These are phyloP conservation scores for Catocala sponsa DNA, from an alignment of 2,888 invertebrate genomes.

Conservation along the genomic window DNA sequence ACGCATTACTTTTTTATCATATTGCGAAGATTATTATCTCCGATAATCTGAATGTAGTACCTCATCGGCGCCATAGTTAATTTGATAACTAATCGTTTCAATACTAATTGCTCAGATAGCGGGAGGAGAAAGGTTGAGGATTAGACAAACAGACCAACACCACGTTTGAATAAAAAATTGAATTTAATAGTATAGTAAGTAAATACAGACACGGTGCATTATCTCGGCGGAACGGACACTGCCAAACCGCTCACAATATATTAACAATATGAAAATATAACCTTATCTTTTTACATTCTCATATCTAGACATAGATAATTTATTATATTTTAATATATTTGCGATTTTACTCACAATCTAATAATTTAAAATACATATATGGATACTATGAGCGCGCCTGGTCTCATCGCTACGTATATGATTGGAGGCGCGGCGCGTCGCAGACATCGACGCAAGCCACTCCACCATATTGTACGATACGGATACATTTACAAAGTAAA, in stretches of 20 bases:
- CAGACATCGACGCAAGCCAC: constrained; percentile 19
- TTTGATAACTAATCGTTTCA: not conserved
- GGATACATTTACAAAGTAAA: constrained; percentile 49
- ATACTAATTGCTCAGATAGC: constrained; percentile 2
- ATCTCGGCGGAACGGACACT: constrained; percentile 34
- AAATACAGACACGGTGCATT: constrained; percentile 60
- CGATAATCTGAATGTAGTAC: not conserved
- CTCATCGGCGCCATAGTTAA: not conserved
- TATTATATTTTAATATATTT: constrained; percentile 42
- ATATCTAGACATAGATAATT: constrained; percentile 49
- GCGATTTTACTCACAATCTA: constrained; percentile 40
- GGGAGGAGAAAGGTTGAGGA: constrained; percentile 23
- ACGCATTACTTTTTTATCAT: not conserved
- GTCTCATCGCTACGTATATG: constrained; percentile 31
- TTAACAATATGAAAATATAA: constrained; percentile 55
- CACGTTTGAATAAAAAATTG: constrained; percentile 62
- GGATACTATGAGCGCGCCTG: constrained; percentile 29
- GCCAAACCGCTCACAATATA: constrained; percentile 54
- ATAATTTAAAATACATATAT: constrained; percentile 44
- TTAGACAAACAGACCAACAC: constrained; percentile 50
- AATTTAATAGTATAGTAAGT: constrained; percentile 65
- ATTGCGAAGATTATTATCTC: not conserved
- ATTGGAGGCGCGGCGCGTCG: constrained; percentile 27
- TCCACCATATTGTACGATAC: constrained; percentile 19
- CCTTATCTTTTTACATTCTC: constrained; percentile 52